Conservation (phyloP, 2,113 vertebrate genomes). For the Reinhardtius hippoglossoides region DNA sequence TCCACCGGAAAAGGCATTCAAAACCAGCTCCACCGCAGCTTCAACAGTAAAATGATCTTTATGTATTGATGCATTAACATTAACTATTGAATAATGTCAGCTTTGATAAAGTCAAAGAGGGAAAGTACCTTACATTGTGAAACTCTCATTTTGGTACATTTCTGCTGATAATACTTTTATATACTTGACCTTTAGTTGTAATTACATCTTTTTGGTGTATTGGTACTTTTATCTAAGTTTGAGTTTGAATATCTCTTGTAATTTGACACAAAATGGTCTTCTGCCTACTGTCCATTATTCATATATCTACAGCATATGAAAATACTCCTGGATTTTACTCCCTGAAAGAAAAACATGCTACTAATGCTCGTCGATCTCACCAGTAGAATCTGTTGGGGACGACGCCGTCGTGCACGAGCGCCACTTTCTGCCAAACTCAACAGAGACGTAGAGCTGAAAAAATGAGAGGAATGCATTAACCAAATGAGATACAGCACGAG, state of each 20-base stretch:
- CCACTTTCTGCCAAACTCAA: constrained; percentile 95
- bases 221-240: neutral
- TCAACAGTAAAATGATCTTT: too few relatives aligned
- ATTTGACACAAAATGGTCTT: neutral
- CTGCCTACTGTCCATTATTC: constrained; percentile 18
- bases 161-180: too few relatives aligned
- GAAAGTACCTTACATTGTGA: too few relatives aligned
- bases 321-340: constrained; percentile 19
- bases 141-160: too few relatives aligned
- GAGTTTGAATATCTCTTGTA: neutral
- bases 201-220: too few relatives aligned
- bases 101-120: too few relatives aligned
- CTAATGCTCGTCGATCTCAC: constrained; percentile 80
- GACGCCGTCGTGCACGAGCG: constrained; percentile 90
- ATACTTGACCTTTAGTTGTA: too few relatives aligned
- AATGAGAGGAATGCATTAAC: constrained; percentile 49
- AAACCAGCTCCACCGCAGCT: too few relatives aligned
- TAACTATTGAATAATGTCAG: too few relatives aligned
- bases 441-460: constrained; percentile 91
- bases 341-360: neutral
- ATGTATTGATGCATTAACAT: too few relatives aligned
- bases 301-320: constrained; percentile 13
- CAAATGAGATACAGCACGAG: constrained; percentile 38
- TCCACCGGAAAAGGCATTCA: too few relatives aligned
- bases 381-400: constrained; percentile 96